Evolutionary conservation across 1,140 invertebrate genomes (phyloP).

Genomic region (roundworm (Caenorhabditis elegans)): DNA sequence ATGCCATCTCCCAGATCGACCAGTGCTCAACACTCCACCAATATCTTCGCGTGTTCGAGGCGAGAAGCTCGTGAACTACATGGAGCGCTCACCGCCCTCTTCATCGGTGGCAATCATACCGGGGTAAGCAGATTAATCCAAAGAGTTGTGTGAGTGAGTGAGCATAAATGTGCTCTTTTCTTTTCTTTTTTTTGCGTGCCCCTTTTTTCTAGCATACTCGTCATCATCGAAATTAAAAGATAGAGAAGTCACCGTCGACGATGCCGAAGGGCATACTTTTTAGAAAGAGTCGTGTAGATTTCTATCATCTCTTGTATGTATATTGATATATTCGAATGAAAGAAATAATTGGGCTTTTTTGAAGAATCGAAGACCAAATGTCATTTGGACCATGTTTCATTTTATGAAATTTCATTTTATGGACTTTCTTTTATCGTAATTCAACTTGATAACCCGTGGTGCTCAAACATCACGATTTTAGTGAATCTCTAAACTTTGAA

Average conservation of each 20-base stretch:
- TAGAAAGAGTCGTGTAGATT: not conserved
- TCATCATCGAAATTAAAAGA: conserved; percentile 13
- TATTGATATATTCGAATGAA: no score
- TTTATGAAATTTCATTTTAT: no score
- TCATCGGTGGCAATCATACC: conserved; percentile 16
- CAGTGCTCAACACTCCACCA: not conserved
- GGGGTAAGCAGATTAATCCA: conserved; percentile 20
- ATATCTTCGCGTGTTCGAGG: conserved; percentile 13
- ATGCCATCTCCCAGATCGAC: not conserved
- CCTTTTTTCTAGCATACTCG: not conserved
- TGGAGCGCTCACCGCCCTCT: conserved; percentile 17
- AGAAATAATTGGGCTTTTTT: no score
- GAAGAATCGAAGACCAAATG: no score
- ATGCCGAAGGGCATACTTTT: conserved; percentile 19
- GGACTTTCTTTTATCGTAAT: no score
- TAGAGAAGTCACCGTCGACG: no score
- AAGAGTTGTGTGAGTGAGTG: no score
- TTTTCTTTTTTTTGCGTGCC: not conserved
- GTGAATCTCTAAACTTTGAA: no score
- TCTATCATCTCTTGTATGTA: not conserved
- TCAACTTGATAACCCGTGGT: no score
- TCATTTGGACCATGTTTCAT: no score
- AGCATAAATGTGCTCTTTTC: not conserved
- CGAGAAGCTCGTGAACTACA: conserved; percentile 18
- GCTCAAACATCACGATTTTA: no score